Evolutionary conservation across 2,797 vertebrate genomes (phyloP), one percentile per base, ranked within the genome.

Genomic region (Chaenodraco wilsoni): DNA sequence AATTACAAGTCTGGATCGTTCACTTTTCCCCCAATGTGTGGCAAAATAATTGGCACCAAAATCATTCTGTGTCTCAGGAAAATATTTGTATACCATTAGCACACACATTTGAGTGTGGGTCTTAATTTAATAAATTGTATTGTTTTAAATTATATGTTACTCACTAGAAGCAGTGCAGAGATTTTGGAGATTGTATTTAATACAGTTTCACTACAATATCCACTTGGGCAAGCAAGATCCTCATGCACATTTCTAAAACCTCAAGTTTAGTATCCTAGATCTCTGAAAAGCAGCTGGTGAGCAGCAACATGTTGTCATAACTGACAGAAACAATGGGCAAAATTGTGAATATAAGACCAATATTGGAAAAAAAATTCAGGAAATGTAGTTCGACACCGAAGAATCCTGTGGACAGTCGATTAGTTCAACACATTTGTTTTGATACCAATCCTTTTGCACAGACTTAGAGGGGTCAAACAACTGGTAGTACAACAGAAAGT

Each of bases 31-130:
- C 21, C 9, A 44, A 58, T 44, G 63, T 66, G 64, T 43, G 27
- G 19, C 16, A n/a, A 0, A 3, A 81, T 70, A 69, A 79, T 69
- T 81, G 82, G 67, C 65, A 76, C 40, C 62, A 82, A 78, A 83
- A 59, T 27, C 9, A 16, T 14, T 65, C 56, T 41, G 23, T 43
- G n/a, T 66, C 31, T 58, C 21, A 1, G 23, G 1, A 2, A 15
- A 2, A 15, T 48, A 51, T 65, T 43, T 27, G 17, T 27, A 27
- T 27, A 27, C 27, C 27, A 27, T 27, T 27, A 27, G 27, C 27
- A 27, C 27, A 27, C 27, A 1, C 2, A 9, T 3, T 31, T 19
- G 10, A 15, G 43, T 2, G 0, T 52, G 7, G 8, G 19, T 57
- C 57, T 61, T 27, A 37, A 16, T 54, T 2, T 51, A 19, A 14